Base-by-base conservation (phyloP, 2,888 invertebrate genomes). In the Xylophagus ater region DNA sequence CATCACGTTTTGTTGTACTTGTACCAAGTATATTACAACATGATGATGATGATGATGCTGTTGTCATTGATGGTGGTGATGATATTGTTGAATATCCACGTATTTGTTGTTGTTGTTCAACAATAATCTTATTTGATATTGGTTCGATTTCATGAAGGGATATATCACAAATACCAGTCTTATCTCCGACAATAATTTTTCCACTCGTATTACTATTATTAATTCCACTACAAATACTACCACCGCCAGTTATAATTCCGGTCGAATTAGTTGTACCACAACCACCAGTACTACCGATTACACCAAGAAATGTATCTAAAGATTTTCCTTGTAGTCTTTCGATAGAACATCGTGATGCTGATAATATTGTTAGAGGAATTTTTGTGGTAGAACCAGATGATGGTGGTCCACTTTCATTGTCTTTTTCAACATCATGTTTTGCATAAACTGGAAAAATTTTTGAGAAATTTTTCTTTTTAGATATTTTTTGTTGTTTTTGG, bases 391-490 rank as follows among this genome's bases (percentile, higher is more conserved):
- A n/a, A n/a, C n/a, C n/a, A n/a, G 34, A 28, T 35, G 49, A 45
- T 39, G 51, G 44, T 19, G 56, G 53, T 20, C 54, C 50, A 42
- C 60, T 56, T 42, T 61, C 63, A 47, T 56, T 60, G 46, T 62
- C 62, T 40, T 62, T 56, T 44, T 64, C 65, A 43, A 60, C 58
- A 45, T 62, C 61, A 38, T 65, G 64, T 41, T 53, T 62, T 14
- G 62, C 56, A 47, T 64, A 65, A 56, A 62, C 65, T 65, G 49
- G 18, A 36, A 32, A 36, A 17, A 20, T 15, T n/a, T 12, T 23
- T 65, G 49, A 18, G 35, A 32, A 36, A 17, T 19, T 15, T n/a
- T 12, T 23, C 21, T 21, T 12, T 34, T 10, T n/a, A 7, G 12
- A 8, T 28, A 28, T 28, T 7, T 28, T 28, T 28, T 28, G 12